Conservation (phyloP, 2,888 invertebrate genomes). For the Apamea epomidion region DNA sequence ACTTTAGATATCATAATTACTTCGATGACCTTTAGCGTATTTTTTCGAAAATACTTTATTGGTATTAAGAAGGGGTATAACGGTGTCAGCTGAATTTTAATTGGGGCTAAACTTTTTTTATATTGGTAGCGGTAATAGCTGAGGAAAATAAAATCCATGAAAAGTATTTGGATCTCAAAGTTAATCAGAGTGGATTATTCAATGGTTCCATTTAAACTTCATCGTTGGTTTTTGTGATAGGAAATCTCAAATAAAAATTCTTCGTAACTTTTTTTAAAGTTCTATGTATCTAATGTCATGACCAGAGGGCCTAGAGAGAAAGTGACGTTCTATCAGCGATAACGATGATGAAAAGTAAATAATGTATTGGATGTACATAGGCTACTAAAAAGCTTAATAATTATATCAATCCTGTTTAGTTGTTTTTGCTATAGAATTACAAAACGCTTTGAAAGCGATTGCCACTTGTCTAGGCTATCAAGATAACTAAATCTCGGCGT, state of each 20-base stretch:
- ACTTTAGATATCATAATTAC: conserved; percentile 41
- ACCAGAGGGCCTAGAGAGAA: not conserved
- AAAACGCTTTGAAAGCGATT: not conserved
- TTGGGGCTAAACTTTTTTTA: conserved; percentile 7
- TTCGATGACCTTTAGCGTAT: conserved; percentile 25
- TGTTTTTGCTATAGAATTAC: not conserved
- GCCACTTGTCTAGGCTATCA: not conserved
- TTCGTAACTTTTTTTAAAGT: not conserved
- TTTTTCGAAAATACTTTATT: conserved; percentile 23
- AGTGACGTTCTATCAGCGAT: not conserved
- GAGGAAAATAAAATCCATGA: conserved; percentile 10
- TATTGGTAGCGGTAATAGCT: not conserved
- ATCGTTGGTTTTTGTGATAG: not conserved
- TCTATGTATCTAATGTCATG: not conserved
- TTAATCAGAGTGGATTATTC: conserved; percentile 1
- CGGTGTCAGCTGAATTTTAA: conserved; percentile 23
- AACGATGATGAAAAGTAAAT: not conserved
- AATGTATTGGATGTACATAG: no score
- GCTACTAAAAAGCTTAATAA: not conserved
- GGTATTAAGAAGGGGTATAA: conserved; percentile 25
- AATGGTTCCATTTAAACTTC: not conserved
- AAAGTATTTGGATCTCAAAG: not conserved
- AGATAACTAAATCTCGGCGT: not conserved
- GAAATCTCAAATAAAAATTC: not conserved
- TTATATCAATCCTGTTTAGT: not conserved